phyloP scores from a whole-genome alignment of 2,113 vertebrate genomes.

The Colinus virginianus region DNA sequence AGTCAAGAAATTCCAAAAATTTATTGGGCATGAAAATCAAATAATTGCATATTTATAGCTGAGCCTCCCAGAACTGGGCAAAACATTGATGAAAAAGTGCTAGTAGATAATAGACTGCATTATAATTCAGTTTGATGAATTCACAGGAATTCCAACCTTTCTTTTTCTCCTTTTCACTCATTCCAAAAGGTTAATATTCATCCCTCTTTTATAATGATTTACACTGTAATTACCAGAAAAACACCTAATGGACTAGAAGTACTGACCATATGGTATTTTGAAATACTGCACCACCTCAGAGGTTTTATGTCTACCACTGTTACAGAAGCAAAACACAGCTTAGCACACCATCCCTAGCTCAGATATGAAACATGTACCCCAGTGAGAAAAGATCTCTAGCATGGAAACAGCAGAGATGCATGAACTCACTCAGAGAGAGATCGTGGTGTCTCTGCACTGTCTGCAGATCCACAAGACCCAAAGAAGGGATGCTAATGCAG shows the following conservation, averaged over 20 bases:
- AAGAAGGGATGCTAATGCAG: not conserved
- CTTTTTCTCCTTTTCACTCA: not conserved
- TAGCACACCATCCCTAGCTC: not conserved
- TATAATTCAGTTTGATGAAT: not conserved
- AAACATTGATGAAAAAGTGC: not conserved
- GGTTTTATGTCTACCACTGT: not conserved
- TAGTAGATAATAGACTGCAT: not conserved
- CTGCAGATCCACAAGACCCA: fast-evolving
- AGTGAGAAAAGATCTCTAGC: not conserved
- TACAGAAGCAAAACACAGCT: not conserved
- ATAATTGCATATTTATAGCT: not conserved
- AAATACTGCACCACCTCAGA: not conserved
- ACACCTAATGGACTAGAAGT: not conserved
- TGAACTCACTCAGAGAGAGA: not conserved
- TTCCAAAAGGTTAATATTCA: constrained; percentile 40
- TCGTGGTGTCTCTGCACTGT: not conserved
- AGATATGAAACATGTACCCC: not conserved
- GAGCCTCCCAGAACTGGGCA: not conserved
- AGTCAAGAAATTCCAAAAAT: not conserved
- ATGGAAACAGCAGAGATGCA: not conserved
- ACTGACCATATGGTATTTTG: not conserved
- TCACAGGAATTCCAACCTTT: constrained; percentile 35
- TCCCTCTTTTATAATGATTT: not conserved
- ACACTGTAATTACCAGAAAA: not conserved
- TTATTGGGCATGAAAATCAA: not conserved